Base-by-base conservation (phyloP, 2,797 vertebrate genomes). In the Peromyscus melanophrys region DNA sequence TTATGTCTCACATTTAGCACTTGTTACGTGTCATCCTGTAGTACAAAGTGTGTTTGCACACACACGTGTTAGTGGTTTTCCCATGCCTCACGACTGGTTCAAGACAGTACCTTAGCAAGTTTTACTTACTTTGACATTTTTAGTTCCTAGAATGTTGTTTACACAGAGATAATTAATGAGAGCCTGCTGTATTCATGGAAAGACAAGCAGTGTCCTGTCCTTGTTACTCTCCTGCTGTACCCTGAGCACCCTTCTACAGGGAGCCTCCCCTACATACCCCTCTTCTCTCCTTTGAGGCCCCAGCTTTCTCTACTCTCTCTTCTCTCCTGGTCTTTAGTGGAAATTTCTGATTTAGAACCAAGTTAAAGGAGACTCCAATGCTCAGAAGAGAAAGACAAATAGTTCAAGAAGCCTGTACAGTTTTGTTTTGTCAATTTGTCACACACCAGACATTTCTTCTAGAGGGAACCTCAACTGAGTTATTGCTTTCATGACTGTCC, bases 241-340 rank as follows among this genome's bases (percentile, higher is more conserved):
- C 14, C 3, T 34, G 12, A 52, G 11, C 10, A 16, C 2, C 4
- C 0, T 12, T 61, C 10, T 2, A 55, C n/a, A 61, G 14, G 16
- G 17, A 4, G 4, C 4, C n/a, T 43, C 8, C 37, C 75, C 12
- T 0, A 1, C 31, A 61, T 4, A 14, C 31, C 7, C 61, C 5
- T 52, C 23, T 16, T 29, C n/a, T 78, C 40, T 77, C 14, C 61
- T 57, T 14, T 52, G 49, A 78, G 31, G 11, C 29, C 52, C 40
- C 49, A 57, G n/a, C 11, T 14, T 61, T 52, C 55, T 46, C 37
- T 10, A 4, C 43, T 25, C 83, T 71, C 69, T 77, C 43, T 84
- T 46, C 43, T 73, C 23, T 77, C 23, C 8, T 29, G 19, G 19
- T 57, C 6, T 14, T 73, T 3, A 27, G 0, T 23, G 34, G 34